phyloP scores from a whole-genome alignment of 2,797 vertebrate genomes.

The Macropus fuliginosus region DNA sequence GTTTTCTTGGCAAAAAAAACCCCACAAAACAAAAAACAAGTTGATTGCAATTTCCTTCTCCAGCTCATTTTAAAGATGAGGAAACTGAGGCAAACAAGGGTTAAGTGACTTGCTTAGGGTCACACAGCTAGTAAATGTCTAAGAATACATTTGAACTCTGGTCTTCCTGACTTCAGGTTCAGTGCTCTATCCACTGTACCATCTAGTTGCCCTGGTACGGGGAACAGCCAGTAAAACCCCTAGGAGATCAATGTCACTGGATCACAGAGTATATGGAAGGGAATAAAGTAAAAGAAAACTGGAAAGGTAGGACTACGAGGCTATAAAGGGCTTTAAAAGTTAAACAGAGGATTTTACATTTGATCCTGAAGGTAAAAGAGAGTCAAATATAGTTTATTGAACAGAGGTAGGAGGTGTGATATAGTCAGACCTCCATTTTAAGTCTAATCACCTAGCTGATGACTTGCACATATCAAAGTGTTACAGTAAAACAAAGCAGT shows the following conservation, averaged over 20 bases:
- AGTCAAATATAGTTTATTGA: not conserved
- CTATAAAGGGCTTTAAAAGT: not conserved
- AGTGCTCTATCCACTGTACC: not conserved
- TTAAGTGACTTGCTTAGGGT: not conserved
- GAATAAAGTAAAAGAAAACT: not conserved
- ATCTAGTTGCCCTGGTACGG: not conserved
- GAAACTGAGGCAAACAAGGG: not conserved
- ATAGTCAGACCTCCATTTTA: not conserved
- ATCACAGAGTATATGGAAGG: not conserved
- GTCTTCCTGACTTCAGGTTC: not conserved
- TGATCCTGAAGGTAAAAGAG: not conserved
- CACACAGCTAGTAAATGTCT: not conserved
- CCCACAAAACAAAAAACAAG: no score
- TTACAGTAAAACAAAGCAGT: not conserved
- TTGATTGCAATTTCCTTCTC: not conserved
- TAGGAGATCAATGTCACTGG: not conserved
- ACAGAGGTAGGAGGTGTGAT: not conserved
- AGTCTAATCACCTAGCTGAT: not conserved
- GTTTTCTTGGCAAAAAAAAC: not conserved
- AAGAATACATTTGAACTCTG: not conserved
- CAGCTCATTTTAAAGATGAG: not conserved
- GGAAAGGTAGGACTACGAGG: not conserved
- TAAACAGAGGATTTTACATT: not conserved
- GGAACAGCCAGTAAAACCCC: not conserved
- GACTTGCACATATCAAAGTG: not conserved